These are phyloP conservation scores for Brenthis ino DNA, from an alignment of 2,888 invertebrate species.

Conservation along the genomic window DNA sequence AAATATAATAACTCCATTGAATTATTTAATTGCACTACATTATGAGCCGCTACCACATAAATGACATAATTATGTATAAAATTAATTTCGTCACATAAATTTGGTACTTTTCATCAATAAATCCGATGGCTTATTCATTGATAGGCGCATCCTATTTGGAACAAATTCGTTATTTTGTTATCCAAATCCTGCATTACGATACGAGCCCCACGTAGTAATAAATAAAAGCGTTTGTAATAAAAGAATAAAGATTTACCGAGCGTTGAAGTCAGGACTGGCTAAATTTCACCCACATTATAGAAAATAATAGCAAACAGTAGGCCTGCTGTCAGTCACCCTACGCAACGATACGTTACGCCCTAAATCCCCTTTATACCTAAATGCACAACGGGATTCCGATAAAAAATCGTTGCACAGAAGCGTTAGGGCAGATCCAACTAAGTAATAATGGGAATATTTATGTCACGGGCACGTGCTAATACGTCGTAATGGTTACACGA, in stretches of 20 bases:
- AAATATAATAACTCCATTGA: conserved; percentile 6
- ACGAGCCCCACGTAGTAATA: conserved; percentile 57
- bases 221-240: conserved; percentile 63
- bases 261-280: conserved; percentile 70
- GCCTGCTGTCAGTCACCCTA: conserved; percentile 68
- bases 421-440: conserved; percentile 56
- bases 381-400: conserved; percentile 75
- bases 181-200: conserved; percentile 79
- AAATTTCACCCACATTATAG: conserved; percentile 80
- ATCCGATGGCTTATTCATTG: conserved; percentile 76
- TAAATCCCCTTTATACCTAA: conserved; percentile 73
- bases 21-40: conserved; percentile 29
- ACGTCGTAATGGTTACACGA: conserved; percentile 70
- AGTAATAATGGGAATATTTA: conserved; percentile 80
- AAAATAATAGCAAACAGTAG: conserved; percentile 80
- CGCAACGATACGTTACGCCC: conserved; percentile 73
- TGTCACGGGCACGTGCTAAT: conserved; percentile 77
- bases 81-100: conserved; percentile 54
- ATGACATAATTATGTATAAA: conserved; percentile 50
- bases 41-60: conserved; percentile 42
- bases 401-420: conserved; percentile 62
- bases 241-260: conserved; percentile 73
- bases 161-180: conserved; percentile 80
- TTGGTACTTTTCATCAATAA: conserved; percentile 72
- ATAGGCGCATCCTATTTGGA: conserved; percentile 75